Percentiles rank a stretch among this genome's conserved stretches.
Evolutionary conservation across 2,797 vertebrate genomes (phyloP).

Genomic region (Enteromius thamalakanensis): DNA sequence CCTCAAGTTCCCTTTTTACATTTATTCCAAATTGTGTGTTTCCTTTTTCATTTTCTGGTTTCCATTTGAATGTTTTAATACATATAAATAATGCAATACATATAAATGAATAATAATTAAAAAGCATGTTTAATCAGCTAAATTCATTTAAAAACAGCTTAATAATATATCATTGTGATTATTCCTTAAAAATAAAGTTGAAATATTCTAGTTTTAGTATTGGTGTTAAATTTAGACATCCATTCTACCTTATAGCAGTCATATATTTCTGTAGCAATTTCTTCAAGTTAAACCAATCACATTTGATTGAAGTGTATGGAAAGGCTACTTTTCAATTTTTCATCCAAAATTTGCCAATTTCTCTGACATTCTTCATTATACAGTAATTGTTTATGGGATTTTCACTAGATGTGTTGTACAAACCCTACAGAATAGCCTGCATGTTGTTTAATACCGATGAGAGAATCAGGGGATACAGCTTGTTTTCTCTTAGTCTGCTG

Average conservation of each 20-base stretch:
- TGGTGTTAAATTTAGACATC: neutral
- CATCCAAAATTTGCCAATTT: neutral
- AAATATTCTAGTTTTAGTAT: neutral
- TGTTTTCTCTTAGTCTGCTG: conserved; percentile 15
- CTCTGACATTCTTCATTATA: neutral
- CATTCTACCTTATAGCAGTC: neutral
- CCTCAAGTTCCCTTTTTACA: neutral
- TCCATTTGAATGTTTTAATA: neutral
- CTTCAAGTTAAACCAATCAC: neutral
- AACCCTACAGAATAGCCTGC: conserved; percentile 1
- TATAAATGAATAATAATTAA: neutral
- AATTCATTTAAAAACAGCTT: neutral
- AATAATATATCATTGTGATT: neutral
- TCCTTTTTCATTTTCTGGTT: neutral
- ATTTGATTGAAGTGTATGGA: neutral
- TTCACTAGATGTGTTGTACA: neutral
- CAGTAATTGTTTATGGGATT: neutral
- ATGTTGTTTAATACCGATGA: conserved; percentile 14
- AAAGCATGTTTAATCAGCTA: neutral
- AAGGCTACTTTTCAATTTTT: neutral
- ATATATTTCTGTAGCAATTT: neutral
- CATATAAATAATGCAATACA: too few relatives aligned
- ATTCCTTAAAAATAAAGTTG: neutral
- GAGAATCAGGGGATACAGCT: neutral
- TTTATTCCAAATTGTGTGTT: neutral